Conservation (phyloP, 1,140 invertebrate genomes). For the Zaprionus camerounensis region DNA sequence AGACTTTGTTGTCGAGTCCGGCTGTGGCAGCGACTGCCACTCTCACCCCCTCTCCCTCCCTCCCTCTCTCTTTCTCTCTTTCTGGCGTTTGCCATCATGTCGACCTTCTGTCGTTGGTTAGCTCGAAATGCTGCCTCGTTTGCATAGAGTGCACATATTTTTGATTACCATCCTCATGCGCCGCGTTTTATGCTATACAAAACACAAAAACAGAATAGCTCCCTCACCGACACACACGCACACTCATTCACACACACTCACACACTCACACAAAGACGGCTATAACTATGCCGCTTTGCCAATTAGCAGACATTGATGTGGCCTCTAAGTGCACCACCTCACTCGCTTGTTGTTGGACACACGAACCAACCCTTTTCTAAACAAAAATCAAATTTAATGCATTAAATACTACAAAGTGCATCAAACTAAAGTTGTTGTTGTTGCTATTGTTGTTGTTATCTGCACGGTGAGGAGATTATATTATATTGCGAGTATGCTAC, state of each 20-base stretch:
- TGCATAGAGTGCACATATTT: constrained; percentile 42
- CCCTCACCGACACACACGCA: background rate
- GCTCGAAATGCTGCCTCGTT: constrained; percentile 39
- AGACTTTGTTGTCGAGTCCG: constrained; percentile 55
- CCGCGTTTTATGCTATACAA: constrained; percentile 66
- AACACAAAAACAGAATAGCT: constrained; percentile 35
- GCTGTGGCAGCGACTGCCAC: background rate
- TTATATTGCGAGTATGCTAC: background rate
- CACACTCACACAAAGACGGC: background rate
- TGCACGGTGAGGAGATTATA: background rate
- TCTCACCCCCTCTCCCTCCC: background rate
- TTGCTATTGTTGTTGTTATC: constrained; percentile 17
- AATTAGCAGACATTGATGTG: constrained; percentile 61
- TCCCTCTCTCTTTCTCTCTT: background rate
- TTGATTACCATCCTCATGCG: constrained; percentile 55
- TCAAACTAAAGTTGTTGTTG: constrained; percentile 15
- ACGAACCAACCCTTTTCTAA: background rate
- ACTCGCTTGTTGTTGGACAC: background rate
- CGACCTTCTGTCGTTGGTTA: constrained; percentile 27
- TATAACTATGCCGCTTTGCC: constrained; percentile 31
- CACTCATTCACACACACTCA: constrained; percentile 10
- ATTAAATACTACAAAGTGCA: constrained; percentile 14
- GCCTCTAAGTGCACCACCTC: constrained; percentile 34
- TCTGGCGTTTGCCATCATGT: constrained; percentile 7
- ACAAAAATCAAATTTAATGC: constrained; percentile 18